phyloP scores from a whole-genome alignment of 37 sponge, comb jelly and placozoan species.

The Agelas oroides region DNA sequence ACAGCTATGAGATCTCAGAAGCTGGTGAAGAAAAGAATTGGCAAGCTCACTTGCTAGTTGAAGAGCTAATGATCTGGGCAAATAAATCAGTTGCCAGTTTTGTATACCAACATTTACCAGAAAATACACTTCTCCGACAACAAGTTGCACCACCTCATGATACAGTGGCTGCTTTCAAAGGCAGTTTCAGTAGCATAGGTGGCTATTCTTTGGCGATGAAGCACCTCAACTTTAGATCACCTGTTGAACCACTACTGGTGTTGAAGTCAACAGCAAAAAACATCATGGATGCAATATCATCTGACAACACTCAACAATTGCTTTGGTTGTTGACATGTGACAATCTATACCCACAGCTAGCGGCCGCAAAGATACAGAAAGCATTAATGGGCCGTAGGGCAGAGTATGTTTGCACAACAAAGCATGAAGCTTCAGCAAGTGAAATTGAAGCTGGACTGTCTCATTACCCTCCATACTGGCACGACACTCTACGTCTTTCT shows the following conservation, averaged over 20 bases:
- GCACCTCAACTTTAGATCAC: not conserved
- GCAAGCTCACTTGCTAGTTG: slow-evolving; percentile 29
- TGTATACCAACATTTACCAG: not conserved
- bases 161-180: not conserved
- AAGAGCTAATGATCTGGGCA: slow-evolving; percentile 66
- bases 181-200: not conserved
- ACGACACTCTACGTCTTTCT: slow-evolving; percentile 7
- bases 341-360: slow-evolving; percentile 51
- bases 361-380: not conserved
- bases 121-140: slow-evolving; percentile 9
- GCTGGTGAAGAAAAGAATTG: not conserved
- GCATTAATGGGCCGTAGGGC: slow-evolving; percentile 5
- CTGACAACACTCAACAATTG: too few relatives aligned
- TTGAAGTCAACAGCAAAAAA: not conserved
- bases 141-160: slow-evolving; percentile 21
- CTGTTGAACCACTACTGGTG: not conserved
- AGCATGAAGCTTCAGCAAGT: not conserved
- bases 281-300: not conserved
- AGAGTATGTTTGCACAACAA: not conserved
- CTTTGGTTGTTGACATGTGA: slow-evolving; percentile 11
- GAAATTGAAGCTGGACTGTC: not conserved
- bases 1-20: slow-evolving; percentile 18
- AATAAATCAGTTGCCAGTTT: slow-evolving; percentile 12
- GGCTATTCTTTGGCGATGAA: not conserved
- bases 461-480: not conserved